Conservation (phyloP, 2,797 vertebrate species). For the Poeciliopsis presidionis region DNA sequence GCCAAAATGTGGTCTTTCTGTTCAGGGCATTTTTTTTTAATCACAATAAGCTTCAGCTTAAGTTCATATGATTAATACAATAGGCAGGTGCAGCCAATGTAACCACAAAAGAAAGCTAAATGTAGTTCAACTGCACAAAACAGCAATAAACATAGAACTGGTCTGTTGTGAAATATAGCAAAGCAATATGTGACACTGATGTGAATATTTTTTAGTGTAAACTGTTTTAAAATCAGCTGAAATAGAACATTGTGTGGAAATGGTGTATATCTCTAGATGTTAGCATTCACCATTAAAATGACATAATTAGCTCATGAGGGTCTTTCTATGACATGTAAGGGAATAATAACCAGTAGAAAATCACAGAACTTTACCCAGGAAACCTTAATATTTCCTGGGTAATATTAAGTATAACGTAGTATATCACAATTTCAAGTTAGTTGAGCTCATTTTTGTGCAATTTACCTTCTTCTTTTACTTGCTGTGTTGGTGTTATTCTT, state of each 20-base stretch:
- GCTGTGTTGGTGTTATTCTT: not conserved
- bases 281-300: not conserved
- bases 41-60: not conserved
- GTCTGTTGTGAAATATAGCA: not conserved
- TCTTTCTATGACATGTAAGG: not conserved
- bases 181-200: not conserved
- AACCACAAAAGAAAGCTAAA: not conserved
- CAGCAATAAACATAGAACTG: not conserved
- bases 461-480: not conserved
- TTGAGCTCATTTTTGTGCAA: not conserved
- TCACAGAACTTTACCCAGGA: not conserved
- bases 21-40: not conserved
- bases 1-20: not conserved
- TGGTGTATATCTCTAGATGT: not conserved
- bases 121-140: not conserved
- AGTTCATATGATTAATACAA: not conserved
- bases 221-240: not conserved
- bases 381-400: no score
- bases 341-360: not conserved
- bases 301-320: not conserved
- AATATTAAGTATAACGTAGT: no score
- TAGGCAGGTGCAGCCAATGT: not conserved
- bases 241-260: not conserved
- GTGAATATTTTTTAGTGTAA: not conserved
- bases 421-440: not conserved